phyloP scores from a whole-genome alignment of 30 jellyfish, hydroid and myxozoan genomes.

The Aurelia sp. region DNA sequence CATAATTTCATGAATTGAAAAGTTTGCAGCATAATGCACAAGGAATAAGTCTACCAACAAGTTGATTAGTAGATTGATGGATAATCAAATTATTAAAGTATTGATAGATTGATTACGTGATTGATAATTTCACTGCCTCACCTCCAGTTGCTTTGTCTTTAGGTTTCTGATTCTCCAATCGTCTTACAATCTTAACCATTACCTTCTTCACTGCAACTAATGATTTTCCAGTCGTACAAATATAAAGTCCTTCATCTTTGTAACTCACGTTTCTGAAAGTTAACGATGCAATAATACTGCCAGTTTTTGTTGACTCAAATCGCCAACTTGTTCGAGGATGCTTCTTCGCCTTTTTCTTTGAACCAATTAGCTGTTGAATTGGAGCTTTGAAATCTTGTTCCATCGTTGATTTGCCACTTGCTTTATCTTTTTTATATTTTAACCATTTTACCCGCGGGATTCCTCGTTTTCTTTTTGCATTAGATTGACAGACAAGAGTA shows the following conservation, averaged over 20 bases:
- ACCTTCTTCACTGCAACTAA: slow-evolving; percentile 6
- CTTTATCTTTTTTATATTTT: background rate
- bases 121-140: background rate
- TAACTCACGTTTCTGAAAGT: slow-evolving; percentile 53
- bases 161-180: background rate
- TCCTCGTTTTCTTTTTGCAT: slow-evolving; percentile 61
- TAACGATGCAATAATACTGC: slow-evolving; percentile 51
- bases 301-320: slow-evolving; percentile 18
- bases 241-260: slow-evolving; percentile 51
- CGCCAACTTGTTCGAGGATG: slow-evolving; percentile 45
- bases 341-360: slow-evolving; percentile 6
- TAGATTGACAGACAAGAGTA: slow-evolving; percentile 35
- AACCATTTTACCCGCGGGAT: slow-evolving; percentile 73
- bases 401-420: background rate
- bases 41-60: no score
- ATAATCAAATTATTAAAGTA: background rate
- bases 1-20: no score
- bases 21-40: no score
- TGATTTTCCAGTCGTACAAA: slow-evolving; percentile 49
- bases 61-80: no score
- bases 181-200: background rate
- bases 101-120: background rate
- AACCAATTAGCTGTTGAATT: background rate
- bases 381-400: background rate
- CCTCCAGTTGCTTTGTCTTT: background rate